Evolutionary conservation across 2,113 vertebrate genomes (phyloP), one percentile per base, ranked within the genome.

Genomic region (Pungitius pungitius): DNA sequence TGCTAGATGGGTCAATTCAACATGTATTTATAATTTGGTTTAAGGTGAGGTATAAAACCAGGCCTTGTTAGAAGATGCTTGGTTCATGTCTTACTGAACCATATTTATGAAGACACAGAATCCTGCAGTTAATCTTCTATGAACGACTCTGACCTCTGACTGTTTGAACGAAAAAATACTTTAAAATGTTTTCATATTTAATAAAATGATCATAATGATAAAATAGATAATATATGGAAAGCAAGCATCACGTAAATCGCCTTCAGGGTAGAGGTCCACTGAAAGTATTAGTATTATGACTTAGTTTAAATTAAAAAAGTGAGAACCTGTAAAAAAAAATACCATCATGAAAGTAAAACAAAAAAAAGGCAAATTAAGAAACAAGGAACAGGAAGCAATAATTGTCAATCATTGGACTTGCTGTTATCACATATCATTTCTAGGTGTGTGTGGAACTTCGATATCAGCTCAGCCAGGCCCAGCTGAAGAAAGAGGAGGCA

Each of bases 361-460:
- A 37, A 64, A 58, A 59, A 47, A 9, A 17, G 3, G 11, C 7
- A 56, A 13, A 43, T 63, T 15, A 39, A 51, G 15, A 65, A 55
- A 1, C 0, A 51, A 24, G 0, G 0, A 24, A 27, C 15, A 49
- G 20, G 4, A 40, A 51, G 22, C 35, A 30, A 37, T 54, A 39
- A 30, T 69, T 69, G 63, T 69, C 57, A 17, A 67, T 45, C 11
- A 49, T 49, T 64, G 2, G 14, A 30, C 11, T 13, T 2, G 17
- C 20, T 45, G 69, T 73, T 69, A 57, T 58, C 61, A 67, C 0
- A 64, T 43, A 5, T 82, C 59, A 11, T 91, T 89, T 93, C 78
- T 92, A 99, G 97, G 93, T 96, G 87, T 95, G 93, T 89, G 94
- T 90, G 82, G 97, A 99, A 91, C 94, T 98, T 86, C 94, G 92